Evolutionary conservation across 2,888 invertebrate species (phyloP).

Genomic region (Xylocampa areola): DNA sequence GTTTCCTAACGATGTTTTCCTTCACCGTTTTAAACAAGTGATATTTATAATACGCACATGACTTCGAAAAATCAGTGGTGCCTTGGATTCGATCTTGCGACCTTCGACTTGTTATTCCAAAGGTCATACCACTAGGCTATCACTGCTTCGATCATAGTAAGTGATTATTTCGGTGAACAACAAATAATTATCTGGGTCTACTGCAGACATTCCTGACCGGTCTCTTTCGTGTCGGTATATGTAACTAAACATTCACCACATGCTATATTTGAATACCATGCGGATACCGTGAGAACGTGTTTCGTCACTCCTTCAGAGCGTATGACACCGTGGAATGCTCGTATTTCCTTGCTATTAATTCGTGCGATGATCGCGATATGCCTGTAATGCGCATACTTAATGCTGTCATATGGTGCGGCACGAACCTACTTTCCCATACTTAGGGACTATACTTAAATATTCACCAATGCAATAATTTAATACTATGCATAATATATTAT

Average conservation of each 20-base stretch:
- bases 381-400: constrained; percentile 79
- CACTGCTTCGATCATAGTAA: too few relatives aligned
- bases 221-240: constrained; percentile 16
- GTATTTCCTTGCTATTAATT: constrained; percentile 87
- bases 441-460: constrained; percentile 49
- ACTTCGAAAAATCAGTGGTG: too few relatives aligned
- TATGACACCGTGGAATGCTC: constrained; percentile 76
- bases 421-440: constrained; percentile 77
- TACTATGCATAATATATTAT: constrained; percentile 8
- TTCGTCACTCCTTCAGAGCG: constrained; percentile 69
- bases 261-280: constrained; percentile 40
- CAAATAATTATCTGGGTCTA: background rate
- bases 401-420: constrained; percentile 79
- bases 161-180: too few relatives aligned
- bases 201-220: constrained; percentile 15
- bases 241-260: constrained; percentile 47
- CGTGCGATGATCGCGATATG: constrained; percentile 84
- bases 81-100: too few relatives aligned
- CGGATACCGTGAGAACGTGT: constrained; percentile 79
- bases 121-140: too few relatives aligned
- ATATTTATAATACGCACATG: too few relatives aligned
- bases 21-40: too few relatives aligned
- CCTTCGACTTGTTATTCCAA: too few relatives aligned
- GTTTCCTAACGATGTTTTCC: too few relatives aligned
- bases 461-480: constrained; percentile 39